Evolutionary conservation across 2,113 vertebrate species (phyloP).

Genomic region (Lutjanus erythropterus): DNA sequence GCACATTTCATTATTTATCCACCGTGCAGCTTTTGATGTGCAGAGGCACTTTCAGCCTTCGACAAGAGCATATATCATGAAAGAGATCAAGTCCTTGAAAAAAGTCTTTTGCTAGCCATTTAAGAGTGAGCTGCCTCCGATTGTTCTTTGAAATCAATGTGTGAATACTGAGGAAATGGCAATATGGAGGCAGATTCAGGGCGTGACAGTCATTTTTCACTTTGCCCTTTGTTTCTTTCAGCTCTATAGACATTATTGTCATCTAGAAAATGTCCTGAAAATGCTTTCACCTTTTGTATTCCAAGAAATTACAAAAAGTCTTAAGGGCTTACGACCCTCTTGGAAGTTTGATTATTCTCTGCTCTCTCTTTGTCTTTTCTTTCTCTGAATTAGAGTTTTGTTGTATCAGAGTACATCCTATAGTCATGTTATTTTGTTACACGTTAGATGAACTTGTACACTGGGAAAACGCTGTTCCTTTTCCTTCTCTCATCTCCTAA

Average conservation of each 20-base stretch:
- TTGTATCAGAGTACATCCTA: rapidly evolving
- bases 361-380: background rate
- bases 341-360: background rate
- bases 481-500: conserved; percentile 15
- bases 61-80: conserved; percentile 17
- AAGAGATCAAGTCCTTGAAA: conserved; percentile 24
- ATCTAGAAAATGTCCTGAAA: conserved; percentile 5
- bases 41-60: conserved; percentile 7
- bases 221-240: conserved; percentile 19
- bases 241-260: background rate
- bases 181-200: background rate
- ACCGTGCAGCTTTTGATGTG: conserved; percentile 16
- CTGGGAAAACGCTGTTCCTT: background rate
- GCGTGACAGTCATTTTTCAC: conserved; percentile 4
- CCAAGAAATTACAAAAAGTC: background rate
- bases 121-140: conserved; percentile 21
- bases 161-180: conserved; percentile 7
- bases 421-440: background rate
- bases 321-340: background rate
- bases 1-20: conserved; percentile 41
- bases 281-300: background rate
- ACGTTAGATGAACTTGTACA: too few species aligned
- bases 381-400: too few species aligned
- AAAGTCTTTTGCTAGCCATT: conserved; percentile 10
- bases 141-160: conserved; percentile 14